Base-by-base conservation (phyloP, 2,113 vertebrate genomes). In the Triplophysa rosa region DNA sequence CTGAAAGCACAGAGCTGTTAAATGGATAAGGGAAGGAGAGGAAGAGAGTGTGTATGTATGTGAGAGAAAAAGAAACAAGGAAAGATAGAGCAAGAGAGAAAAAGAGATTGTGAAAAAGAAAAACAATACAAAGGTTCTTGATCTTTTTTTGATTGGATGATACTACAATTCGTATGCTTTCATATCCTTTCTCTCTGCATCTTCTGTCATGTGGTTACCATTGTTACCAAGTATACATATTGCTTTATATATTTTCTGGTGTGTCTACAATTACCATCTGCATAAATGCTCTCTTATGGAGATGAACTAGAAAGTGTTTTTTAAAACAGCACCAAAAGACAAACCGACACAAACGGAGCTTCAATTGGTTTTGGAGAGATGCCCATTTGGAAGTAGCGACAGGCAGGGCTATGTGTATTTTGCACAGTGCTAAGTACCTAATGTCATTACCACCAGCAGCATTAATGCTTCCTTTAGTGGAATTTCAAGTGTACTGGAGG, bases 401-500 rank as follows among this genome's bases (percentile, higher is more conserved):
- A 70, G 83, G 81, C 82, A 67, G 82, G 82, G 72, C 45, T 62
- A 37, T 59, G 47, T 80, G 86, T 80, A 76, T 79, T 42, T 78
- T 78, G 68, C 78, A 85, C 83, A 74, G 7, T 77, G 79, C 84
- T 84, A 90, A 90, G 89, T 86, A 83, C 84, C 89, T 87, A 86
- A 89, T 87, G 89, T 87, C 89, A 88, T 89, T 90, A 89, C 81
- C 89, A 84, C 89, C 86, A 86, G 80, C 59, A 40, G 86, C 86
- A 87, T 87, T 89, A 90, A 91, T 88, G 77, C 83, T 88, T 81
- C 87, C 84, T 86, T 89, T 86, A 87, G 82, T 89, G 85, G 88
- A 89, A 89, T 85, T 86, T 89, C 81, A 85, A 90, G 88, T 84
- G 87, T 81, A 85, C 26, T n/a, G 47, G 77, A 76, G 85, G 66